Percentiles rank a stretch among this genome's conserved stretches.
phyloP scores from a whole-genome alignment of 2,797 vertebrate genomes.

The Galaxias olidus region DNA sequence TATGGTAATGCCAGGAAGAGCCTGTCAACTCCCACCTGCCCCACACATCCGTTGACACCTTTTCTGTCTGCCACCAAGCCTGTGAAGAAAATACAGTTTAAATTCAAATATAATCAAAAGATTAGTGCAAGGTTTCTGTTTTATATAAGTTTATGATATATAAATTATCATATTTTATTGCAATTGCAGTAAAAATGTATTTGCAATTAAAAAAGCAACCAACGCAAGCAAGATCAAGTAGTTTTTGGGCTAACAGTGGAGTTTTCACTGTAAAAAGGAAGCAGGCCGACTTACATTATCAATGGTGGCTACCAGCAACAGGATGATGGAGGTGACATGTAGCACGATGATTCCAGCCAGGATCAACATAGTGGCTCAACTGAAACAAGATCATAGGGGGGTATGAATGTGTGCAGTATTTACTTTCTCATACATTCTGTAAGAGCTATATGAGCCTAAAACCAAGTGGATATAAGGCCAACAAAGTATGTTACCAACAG shows the following conservation, averaged over 20 bases:
- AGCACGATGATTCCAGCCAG: constrained; percentile 88
- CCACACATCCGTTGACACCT: constrained; percentile 74
- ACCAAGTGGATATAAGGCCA: no score
- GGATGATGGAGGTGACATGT: constrained; percentile 86
- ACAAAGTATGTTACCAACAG: constrained; percentile 31
- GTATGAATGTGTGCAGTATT: constrained; percentile 38
- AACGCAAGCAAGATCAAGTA: no score
- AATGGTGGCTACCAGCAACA: constrained; percentile 91
- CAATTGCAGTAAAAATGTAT: no score
- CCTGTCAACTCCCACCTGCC: constrained; percentile 62
- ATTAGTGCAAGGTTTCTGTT: no score
- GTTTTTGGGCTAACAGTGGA: no score
- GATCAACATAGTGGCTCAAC: constrained; percentile 84
- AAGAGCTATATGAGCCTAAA: constrained; percentile 5
- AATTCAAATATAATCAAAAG: no score
- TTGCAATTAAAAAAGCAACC: no score
- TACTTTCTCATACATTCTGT: constrained; percentile 17
- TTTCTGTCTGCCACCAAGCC: constrained; percentile 76
- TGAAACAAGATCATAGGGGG: constrained; percentile 35
- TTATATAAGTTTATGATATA: no score
- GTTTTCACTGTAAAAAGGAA: no score
- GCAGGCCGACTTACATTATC: constrained; percentile 83
- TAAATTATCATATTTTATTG: no score
- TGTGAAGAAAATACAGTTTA: constrained; percentile 37
- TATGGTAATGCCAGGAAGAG: constrained; percentile 66